Evolutionary conservation across 2,797 vertebrate species (phyloP).

Genomic region (Pangasius macronema): DNA sequence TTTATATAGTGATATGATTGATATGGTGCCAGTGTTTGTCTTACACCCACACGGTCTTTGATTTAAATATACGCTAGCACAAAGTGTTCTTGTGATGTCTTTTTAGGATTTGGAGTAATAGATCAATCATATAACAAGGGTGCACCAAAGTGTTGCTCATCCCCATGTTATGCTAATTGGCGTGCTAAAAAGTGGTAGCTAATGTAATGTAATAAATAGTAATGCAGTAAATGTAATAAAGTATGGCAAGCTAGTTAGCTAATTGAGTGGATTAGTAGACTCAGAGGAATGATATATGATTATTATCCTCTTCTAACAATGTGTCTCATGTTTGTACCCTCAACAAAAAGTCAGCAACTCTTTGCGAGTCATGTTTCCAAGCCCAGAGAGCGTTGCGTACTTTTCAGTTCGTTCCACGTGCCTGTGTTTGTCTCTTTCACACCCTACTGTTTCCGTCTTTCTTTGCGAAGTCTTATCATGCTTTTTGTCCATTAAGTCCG

Average conservation of each 20-base stretch:
- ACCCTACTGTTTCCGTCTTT: not conserved
- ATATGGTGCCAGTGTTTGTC: conserved; percentile 38
- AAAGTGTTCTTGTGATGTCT: not conserved
- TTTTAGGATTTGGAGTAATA: not conserved
- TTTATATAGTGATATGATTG: conserved; percentile 62
- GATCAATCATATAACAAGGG: not conserved
- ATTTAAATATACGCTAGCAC: not conserved
- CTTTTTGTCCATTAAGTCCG: not conserved
- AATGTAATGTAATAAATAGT: not conserved
- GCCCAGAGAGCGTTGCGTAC: not conserved
- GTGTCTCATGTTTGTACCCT: not conserved
- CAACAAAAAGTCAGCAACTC: not conserved
- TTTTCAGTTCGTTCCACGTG: not conserved
- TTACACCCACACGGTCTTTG: not conserved
- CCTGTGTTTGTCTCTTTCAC: not conserved
- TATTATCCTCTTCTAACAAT: not conserved
- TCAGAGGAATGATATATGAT: not conserved
- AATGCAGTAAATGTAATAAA: not conserved
- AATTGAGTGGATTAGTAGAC: not conserved
- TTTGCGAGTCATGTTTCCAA: not conserved
- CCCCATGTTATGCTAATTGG: not conserved
- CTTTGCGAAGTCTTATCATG: not conserved
- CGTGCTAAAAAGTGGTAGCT: not conserved
- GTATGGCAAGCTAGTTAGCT: not conserved
- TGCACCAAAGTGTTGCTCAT: not conserved